phyloP scores from a whole-genome alignment of 1,140 invertebrate species.

The Nylanderia fulva region DNA sequence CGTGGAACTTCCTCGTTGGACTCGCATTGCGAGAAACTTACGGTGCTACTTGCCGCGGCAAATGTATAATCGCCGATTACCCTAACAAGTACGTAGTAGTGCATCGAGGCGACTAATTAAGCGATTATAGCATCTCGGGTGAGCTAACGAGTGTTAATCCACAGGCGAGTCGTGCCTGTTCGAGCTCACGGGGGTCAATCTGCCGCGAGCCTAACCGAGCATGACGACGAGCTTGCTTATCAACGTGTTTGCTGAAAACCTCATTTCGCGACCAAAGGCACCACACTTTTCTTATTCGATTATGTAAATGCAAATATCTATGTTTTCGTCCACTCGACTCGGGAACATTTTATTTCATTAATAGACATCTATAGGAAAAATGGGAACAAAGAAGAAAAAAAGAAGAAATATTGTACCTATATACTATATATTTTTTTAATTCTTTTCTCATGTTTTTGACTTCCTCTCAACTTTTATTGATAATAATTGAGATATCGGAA shows the following conservation, averaged over 20 bases:
- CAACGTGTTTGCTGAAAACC: conserved; percentile 43
- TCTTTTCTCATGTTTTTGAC: neutral
- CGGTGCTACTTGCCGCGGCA: conserved; percentile 38
- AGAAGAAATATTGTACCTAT: neutral
- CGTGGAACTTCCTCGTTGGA: conserved; percentile 57
- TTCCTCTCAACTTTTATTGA: neutral
- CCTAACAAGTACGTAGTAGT: conserved; percentile 49
- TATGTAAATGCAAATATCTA: neutral
- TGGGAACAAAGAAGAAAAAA: neutral
- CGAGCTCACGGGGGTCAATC: conserved; percentile 53
- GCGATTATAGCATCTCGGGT: conserved; percentile 68
- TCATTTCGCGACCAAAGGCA: conserved; percentile 3
- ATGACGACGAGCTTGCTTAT: conserved; percentile 68
- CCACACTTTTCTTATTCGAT: neutral
- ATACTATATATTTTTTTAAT: neutral
- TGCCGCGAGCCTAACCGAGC: conserved; percentile 49
- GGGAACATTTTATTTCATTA: conserved; percentile 8
- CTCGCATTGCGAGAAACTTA: conserved; percentile 52
- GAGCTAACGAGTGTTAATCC: conserved; percentile 72
- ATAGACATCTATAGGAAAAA: neutral
- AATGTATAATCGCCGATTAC: conserved; percentile 61
- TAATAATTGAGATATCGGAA: neutral
- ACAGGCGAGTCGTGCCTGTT: conserved; percentile 61
- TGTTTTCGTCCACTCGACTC: neutral
- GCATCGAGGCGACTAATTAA: conserved; percentile 69